Evolutionary conservation across 2,113 vertebrate genomes (phyloP), one percentile per base, ranked within the genome.

Genomic region (Calidris pugnax): DNA sequence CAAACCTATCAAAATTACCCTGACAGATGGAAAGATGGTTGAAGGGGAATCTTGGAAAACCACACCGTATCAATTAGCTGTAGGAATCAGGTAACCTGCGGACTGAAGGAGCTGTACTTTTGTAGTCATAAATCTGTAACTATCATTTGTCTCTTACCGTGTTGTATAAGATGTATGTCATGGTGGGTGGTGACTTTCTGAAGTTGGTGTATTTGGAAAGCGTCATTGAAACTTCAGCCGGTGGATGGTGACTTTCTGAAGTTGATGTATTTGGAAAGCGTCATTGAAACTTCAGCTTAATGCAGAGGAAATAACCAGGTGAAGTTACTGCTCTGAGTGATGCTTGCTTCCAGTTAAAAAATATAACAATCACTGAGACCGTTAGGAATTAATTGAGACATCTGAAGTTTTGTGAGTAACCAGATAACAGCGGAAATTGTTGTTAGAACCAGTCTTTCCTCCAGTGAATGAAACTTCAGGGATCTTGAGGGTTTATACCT

Each of bases 21-120:
- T 98, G 82, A 37, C 66, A 7, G 95, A 94, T 86, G 98, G 98
- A 68, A 96, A 86, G 28, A 51, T 23, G 1, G n/a, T 95, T 47
- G 73, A 96, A 83, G 98, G 98, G 17, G 86, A 98, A 35, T 96
- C 95, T 8, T 98, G 98, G 98, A 97, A 93, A 89, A 98, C 98
- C 30, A 98, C 98, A 0, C 98, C 98, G 0, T 97, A 98, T 77
- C 97, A 98, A 9, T 78, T 98, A 91, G 98, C 98, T 51, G 50
- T 90, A 24, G 95, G 81, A 68, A 97, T 98, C 30, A 98, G 98
- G 98, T 98, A 97, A 98, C 23, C 17, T 78, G 9, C 10, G 37
- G 30, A 18, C 83, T 39, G 33, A 48, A 86, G 86, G 69, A 66
- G 14, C 43, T 78, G 30, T n/a, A 16, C 23, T 78, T 86, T 21